Conservation (phyloP, 1,140 invertebrate species). For the Aphaenogaster floridana region DNA sequence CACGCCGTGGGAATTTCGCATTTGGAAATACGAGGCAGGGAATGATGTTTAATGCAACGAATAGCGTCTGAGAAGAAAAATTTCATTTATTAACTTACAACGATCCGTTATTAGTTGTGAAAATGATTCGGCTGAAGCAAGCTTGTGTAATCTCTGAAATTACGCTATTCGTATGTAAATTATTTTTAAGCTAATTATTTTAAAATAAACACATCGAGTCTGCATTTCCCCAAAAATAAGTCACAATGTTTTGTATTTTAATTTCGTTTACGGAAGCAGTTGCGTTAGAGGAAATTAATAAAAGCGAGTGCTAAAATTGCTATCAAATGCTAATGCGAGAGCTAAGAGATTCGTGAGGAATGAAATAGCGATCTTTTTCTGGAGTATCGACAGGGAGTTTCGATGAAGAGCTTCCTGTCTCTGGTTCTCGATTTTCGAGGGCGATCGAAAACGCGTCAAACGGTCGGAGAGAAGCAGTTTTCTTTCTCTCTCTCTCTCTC, state of each 20-base stretch:
- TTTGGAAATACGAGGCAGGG: slow-evolving; percentile 13
- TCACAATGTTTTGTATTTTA: not conserved
- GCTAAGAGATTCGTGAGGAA: slow-evolving; percentile 16
- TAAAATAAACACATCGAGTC: not conserved
- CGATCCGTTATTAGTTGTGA: not conserved
- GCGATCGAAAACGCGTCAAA: slow-evolving; percentile 50
- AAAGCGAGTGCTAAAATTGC: not conserved
- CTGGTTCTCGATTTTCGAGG: slow-evolving; percentile 49
- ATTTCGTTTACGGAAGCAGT: not conserved
- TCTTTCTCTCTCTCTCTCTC: slow-evolving; percentile 10
- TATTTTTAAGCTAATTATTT: not conserved
- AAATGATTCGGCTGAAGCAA: not conserved
- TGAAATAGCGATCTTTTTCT: slow-evolving; percentile 42
- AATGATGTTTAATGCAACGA: slow-evolving; percentile 23
- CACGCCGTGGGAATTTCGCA: slow-evolving; percentile 14
- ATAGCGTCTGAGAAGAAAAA: not conserved
- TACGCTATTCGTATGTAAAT: not conserved
- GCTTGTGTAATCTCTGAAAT: not conserved
- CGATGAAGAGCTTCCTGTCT: slow-evolving; percentile 50
- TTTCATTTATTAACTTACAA: too few species aligned
- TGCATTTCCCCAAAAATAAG: not conserved
- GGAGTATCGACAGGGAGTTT: slow-evolving; percentile 40
- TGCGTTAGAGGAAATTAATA: not conserved
- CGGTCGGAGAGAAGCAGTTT: slow-evolving; percentile 37
- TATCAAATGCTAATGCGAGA: not conserved